Evolutionary conservation across 2,888 invertebrate genomes (phyloP).

Genomic region (Perithous albicinctus): DNA sequence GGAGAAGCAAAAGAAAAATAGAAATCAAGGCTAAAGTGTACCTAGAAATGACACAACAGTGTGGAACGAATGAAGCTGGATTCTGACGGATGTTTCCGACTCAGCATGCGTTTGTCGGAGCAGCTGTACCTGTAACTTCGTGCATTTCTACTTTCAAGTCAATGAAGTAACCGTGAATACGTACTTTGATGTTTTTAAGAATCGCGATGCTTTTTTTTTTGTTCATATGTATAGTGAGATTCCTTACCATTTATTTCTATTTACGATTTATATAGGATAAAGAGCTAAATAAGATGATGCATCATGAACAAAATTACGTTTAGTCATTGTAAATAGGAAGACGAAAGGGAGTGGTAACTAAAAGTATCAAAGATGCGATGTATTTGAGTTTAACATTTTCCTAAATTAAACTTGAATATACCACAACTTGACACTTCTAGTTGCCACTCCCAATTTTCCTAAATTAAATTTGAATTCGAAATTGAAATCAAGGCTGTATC

Average conservation of each 20-base stretch:
- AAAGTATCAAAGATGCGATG: too few relatives aligned
- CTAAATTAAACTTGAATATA: neutral
- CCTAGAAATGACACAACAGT: constrained; percentile 20
- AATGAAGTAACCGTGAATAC: constrained; percentile 27
- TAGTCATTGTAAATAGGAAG: too few relatives aligned
- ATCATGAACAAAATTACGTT: too few relatives aligned
- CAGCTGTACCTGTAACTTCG: constrained; percentile 72
- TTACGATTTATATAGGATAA: too few relatives aligned
- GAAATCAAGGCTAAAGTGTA: constrained; percentile 29
- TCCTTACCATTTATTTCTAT: too few relatives aligned
- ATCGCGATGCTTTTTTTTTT: neutral
- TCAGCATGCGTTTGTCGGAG: constrained; percentile 67
- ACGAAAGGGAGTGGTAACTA: too few relatives aligned
- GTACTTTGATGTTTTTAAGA: neutral
- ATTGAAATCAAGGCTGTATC: constrained; percentile 24
- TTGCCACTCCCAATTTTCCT: neutral
- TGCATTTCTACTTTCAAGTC: constrained; percentile 30
- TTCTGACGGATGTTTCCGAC: neutral
- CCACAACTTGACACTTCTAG: too few relatives aligned
- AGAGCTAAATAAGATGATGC: too few relatives aligned
- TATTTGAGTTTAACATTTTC: neutral
- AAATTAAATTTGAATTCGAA: neutral
- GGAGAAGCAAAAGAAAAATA: constrained; percentile 3
- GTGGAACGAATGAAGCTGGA: neutral
- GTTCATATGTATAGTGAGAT: too few relatives aligned